phyloP scores from a whole-genome alignment of 2,888 invertebrate species.

The Acanthococcus lagerstroemiae region DNA sequence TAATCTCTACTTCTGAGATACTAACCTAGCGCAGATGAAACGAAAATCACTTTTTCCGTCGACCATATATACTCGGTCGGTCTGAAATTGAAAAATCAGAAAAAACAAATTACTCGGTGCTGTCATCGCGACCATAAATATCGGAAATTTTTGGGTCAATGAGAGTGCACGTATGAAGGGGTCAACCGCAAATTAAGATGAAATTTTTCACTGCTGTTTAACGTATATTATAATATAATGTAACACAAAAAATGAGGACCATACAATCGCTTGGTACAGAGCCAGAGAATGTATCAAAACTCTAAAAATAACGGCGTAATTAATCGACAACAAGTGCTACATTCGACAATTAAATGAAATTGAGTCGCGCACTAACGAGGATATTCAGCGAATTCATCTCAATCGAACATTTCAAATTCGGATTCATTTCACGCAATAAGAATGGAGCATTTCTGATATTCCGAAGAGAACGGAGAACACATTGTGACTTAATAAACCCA shows the following conservation, averaged over 20 bases:
- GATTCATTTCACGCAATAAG: background rate
- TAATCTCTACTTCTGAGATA: background rate
- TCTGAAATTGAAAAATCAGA: too few species aligned
- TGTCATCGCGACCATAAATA: too few species aligned
- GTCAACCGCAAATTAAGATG: too few species aligned
- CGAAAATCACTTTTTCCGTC: background rate
- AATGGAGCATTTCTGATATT: too few species aligned
- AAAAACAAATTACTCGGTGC: too few species aligned
- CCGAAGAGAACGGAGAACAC: background rate
- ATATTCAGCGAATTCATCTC: background rate
- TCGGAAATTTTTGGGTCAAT: too few species aligned
- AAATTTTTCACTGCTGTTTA: background rate
- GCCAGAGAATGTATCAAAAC: constrained; percentile 26
- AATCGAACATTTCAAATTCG: background rate
- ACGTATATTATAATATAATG: background rate
- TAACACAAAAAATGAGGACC: constrained; percentile 18
- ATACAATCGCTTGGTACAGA: constrained; percentile 10
- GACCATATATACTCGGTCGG: background rate
- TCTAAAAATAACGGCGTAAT: constrained; percentile 19
- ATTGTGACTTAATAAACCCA: constrained; percentile 22
- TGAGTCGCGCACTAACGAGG: background rate
- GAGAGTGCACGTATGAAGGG: too few species aligned
- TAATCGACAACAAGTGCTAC: constrained; percentile 9
- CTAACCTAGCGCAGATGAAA: background rate
- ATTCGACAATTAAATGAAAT: background rate